Conservation (phyloP, 2,888 invertebrate species). For the Anticlea derivata region DNA sequence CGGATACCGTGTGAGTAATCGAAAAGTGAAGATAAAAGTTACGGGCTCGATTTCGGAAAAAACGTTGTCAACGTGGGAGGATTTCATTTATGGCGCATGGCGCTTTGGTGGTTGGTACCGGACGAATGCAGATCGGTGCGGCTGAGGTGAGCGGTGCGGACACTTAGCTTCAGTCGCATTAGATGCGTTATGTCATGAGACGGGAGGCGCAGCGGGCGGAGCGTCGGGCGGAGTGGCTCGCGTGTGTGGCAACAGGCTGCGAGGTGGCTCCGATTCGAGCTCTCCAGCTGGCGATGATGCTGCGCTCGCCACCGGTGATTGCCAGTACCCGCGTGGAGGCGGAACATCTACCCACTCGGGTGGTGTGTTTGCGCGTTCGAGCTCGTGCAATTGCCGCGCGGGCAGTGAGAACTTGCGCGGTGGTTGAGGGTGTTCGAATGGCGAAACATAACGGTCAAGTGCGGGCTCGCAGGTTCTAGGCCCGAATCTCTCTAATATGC, state of each 20-base stretch:
- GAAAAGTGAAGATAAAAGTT: too few relatives aligned
- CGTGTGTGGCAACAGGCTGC: too few relatives aligned
- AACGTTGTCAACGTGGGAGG: too few relatives aligned
- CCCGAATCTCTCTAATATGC: background rate
- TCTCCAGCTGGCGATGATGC: background rate
- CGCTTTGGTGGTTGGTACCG: background rate
- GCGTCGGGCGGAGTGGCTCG: too few relatives aligned
- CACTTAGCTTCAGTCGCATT: conserved; percentile 1
- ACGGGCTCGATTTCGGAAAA: too few relatives aligned
- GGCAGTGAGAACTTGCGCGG: conserved; percentile 4
- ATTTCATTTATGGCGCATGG: too few relatives aligned
- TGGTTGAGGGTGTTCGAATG: background rate
- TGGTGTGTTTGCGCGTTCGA: background rate
- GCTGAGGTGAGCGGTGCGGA: background rate
- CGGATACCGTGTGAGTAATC: too few relatives aligned
- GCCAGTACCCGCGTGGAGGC: background rate
- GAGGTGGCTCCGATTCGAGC: background rate
- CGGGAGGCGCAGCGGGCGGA: background rate
- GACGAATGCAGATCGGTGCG: conserved; percentile 11
- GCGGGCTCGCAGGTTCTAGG: background rate
- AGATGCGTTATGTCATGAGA: background rate
- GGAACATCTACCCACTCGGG: background rate
- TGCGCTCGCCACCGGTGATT: background rate
- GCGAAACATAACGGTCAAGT: background rate
- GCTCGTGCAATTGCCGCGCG: background rate